These are phyloP conservation scores for Poecilia wingei DNA, from an alignment of 2,797 vertebrate genomes.

Conservation along the genomic window DNA sequence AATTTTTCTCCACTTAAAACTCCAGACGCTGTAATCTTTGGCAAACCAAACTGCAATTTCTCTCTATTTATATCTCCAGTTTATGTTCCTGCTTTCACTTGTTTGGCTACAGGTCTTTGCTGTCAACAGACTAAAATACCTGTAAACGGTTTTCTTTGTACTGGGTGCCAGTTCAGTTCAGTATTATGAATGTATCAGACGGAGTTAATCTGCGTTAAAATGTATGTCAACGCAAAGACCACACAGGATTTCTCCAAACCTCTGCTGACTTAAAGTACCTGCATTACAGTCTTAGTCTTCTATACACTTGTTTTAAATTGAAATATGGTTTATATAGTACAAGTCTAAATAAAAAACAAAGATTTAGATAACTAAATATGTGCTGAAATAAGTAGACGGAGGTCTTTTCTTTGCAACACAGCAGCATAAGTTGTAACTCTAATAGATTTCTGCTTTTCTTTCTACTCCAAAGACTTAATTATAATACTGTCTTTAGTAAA, in stretches of 20 bases:
- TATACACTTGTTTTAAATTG: not conserved
- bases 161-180: not conserved
- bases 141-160: slow-evolving; percentile 5
- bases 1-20: slow-evolving; percentile 6
- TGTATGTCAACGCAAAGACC: not conserved
- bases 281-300: not conserved
- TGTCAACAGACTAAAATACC: slow-evolving; percentile 29
- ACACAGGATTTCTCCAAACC: not conserved
- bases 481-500: not conserved
- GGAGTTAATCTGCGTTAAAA: not conserved
- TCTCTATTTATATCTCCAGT: slow-evolving; percentile 27
- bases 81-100: slow-evolving; percentile 6
- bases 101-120: slow-evolving; percentile 16
- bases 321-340: not conserved
- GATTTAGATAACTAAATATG: not conserved
- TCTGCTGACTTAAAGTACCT: not conserved
- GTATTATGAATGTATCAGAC: not conserved
- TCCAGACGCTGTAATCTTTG: slow-evolving; percentile 13
- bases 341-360: not conserved
- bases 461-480: not conserved
- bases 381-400: not conserved
- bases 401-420: not conserved
- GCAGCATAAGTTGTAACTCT: not conserved
- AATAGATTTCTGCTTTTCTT: not conserved
- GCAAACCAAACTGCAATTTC: slow-evolving; percentile 28